Evolutionary conservation across 2,797 vertebrate species (phyloP).

Genomic region (Cygnus olor): DNA sequence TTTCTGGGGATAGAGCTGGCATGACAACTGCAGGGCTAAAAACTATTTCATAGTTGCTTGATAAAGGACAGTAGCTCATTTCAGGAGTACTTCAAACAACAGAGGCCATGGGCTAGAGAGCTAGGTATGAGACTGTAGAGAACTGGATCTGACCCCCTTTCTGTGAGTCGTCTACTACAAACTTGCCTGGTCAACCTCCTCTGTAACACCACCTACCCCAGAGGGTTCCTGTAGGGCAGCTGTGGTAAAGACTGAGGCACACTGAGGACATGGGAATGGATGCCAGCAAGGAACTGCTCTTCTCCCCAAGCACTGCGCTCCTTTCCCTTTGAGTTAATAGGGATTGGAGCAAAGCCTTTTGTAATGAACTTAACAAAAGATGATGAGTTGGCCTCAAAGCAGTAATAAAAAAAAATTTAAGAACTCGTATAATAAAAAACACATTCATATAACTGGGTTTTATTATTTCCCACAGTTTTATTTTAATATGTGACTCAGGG

Average conservation of each 20-base stretch:
- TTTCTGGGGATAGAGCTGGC: background rate
- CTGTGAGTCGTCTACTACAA: background rate
- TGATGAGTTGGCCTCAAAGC: slow-evolving; percentile 60
- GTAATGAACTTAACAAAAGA: slow-evolving; percentile 61
- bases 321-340: slow-evolving; percentile 29
- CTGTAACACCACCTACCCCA: background rate
- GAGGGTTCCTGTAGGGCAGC: background rate
- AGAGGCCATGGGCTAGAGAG: background rate
- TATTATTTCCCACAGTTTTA: slow-evolving; percentile 73
- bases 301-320: background rate
- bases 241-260: background rate
- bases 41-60: background rate
- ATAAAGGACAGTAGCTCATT: background rate
- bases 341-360: slow-evolving; percentile 45
- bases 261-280: background rate
- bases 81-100: background rate
- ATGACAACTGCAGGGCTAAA: background rate
- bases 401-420: slow-evolving; percentile 58
- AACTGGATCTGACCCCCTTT: background rate
- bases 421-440: slow-evolving; percentile 57
- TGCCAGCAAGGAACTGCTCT: slow-evolving; percentile 30
- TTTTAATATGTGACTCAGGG: slow-evolving; percentile 62
- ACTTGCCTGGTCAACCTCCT: background rate
- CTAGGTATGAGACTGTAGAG: background rate
- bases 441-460: slow-evolving; percentile 59